Evolutionary conservation across 2,113 vertebrate genomes (phyloP).

Genomic region (Sterna hirundo): DNA sequence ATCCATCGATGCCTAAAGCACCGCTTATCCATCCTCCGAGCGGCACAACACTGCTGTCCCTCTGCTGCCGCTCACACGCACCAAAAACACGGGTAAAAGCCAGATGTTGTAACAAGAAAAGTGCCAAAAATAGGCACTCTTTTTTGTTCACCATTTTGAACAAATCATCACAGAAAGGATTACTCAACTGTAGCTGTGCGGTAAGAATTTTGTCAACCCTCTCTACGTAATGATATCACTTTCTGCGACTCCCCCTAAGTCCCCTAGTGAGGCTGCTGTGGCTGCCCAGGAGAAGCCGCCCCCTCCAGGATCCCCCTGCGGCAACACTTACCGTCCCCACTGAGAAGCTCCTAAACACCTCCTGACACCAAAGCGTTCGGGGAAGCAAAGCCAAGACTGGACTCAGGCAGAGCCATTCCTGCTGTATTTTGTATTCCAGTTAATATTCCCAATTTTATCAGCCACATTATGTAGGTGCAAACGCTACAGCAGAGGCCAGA

Average conservation of each 20-base stretch:
- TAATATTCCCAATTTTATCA: background rate
- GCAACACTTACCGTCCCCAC: too few relatives aligned
- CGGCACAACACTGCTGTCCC: background rate
- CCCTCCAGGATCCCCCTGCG: background rate
- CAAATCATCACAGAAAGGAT: background rate
- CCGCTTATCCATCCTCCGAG: too few relatives aligned
- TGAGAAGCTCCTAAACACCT: background rate
- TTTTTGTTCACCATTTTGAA: background rate
- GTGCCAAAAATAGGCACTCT: background rate
- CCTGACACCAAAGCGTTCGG: accelerated
- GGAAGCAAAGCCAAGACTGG: background rate
- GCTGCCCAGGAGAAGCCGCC: background rate
- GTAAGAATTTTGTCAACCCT: background rate
- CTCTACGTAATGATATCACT: accelerated
- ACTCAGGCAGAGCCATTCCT: background rate
- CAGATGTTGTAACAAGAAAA: background rate
- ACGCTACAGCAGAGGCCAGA: background rate
- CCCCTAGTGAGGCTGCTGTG: too few relatives aligned
- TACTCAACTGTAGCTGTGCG: background rate
- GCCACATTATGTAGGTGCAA: background rate
- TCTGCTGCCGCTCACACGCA: background rate
- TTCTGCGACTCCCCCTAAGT: background rate
- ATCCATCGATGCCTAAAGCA: background rate
- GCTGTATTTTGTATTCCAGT: background rate
- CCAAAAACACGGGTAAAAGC: background rate